Evolutionary conservation across 1,140 invertebrate species (phyloP).

Genomic region (Hermetia illucens): DNA sequence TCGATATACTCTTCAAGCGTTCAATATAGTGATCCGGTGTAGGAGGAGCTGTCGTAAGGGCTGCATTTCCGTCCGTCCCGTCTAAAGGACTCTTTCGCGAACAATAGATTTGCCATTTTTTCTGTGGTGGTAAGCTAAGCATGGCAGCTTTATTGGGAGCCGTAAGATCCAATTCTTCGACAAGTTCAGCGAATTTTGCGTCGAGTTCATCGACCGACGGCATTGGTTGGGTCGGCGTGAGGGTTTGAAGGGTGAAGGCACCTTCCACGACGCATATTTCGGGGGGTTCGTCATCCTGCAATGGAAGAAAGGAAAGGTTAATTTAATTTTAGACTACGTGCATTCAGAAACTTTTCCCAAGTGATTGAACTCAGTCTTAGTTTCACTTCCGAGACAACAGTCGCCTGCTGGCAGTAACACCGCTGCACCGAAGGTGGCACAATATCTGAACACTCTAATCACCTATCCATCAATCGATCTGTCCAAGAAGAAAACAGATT

Average conservation of each 20-base stretch:
- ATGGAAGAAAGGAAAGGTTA: slow-evolving; percentile 1
- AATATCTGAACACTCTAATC: no score
- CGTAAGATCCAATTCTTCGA: slow-evolving; percentile 87
- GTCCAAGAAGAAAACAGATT: no score
- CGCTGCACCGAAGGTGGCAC: no score
- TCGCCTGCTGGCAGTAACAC: no score
- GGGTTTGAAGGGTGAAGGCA: slow-evolving; percentile 65
- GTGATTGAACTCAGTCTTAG: no score
- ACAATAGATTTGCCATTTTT: slow-evolving; percentile 97
- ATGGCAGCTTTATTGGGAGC: slow-evolving; percentile 85
- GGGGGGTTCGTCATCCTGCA: slow-evolving; percentile 74
- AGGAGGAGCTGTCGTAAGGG: slow-evolving; percentile 48
- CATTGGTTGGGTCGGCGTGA: slow-evolving; percentile 81
- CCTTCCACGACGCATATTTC: slow-evolving; percentile 84
- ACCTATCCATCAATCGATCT: no score
- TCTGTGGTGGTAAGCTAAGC: slow-evolving; percentile 78
- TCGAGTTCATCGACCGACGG: slow-evolving; percentile 84
- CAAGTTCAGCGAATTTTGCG: slow-evolving; percentile 83
- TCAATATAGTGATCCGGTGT: slow-evolving; percentile 83
- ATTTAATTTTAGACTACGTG: slow-evolving; percentile 1
- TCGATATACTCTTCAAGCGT: slow-evolving; percentile 59
- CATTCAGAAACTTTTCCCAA: no score
- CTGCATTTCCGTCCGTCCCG: slow-evolving; percentile 36
- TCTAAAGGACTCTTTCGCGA: slow-evolving; percentile 61
- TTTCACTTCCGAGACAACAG: no score